Percentiles rank a stretch among this genome's conserved stretches.
These are phyloP conservation scores for Theocolax elegans DNA, from an alignment of 1,140 invertebrate genomes.

Conservation along the genomic window DNA sequence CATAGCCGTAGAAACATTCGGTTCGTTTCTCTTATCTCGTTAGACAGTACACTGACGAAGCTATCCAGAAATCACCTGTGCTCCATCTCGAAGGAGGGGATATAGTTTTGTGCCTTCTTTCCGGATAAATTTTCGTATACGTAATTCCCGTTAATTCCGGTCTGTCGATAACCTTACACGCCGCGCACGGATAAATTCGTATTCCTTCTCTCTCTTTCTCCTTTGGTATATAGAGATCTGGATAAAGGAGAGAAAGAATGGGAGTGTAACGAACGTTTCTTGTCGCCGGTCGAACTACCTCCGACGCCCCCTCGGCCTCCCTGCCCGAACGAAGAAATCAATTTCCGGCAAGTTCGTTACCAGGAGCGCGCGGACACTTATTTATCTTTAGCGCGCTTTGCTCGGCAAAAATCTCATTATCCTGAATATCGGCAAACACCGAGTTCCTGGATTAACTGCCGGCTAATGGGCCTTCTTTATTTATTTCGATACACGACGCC, in stretches of 20 bases:
- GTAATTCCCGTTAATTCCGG: constrained; percentile 15
- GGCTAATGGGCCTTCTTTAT: too few relatives aligned
- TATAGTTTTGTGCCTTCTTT: background rate
- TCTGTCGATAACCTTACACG: background rate
- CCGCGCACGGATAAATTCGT: background rate
- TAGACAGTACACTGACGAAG: background rate
- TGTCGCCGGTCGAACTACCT: background rate
- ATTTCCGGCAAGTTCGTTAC: too few relatives aligned
- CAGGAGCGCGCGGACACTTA: too few relatives aligned
- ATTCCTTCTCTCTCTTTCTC: background rate
- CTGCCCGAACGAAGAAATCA: too few relatives aligned
- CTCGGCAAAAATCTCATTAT: too few relatives aligned
- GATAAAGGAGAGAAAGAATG: too few relatives aligned
- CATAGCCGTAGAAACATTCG: background rate
- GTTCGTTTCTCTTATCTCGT: background rate
- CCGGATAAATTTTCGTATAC: constrained; percentile 16
- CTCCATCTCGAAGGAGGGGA: background rate
- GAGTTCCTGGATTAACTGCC: too few relatives aligned
- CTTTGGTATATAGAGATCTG: too few relatives aligned
- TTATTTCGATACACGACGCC: too few relatives aligned
- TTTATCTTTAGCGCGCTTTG: too few relatives aligned
- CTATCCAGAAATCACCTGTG: background rate
- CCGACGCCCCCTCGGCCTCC: background rate
- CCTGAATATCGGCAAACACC: too few relatives aligned
- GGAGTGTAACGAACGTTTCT: background rate